Evolutionary conservation across 2,113 vertebrate species (phyloP), one percentile per base, ranked within the genome.

Genomic region (Epinephelus cyanopodus): DNA sequence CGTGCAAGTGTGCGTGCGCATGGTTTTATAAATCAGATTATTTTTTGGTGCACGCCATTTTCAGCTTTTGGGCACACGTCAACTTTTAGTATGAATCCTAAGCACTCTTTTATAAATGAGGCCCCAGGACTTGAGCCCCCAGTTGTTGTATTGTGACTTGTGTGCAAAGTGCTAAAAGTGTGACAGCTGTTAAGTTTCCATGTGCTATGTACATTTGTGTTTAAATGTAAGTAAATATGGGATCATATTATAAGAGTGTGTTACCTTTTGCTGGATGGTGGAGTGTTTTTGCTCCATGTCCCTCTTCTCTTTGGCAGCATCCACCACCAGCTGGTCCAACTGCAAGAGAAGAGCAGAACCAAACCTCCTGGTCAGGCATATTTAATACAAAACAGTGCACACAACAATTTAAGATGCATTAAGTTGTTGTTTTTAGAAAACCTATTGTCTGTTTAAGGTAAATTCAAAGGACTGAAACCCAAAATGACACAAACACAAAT

Each of bases 251-350:
- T 6, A 6, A 37, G 5, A 37, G 25, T 56, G 62, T 18, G 73
- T 96, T 45, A 99, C 98, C 97, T 99, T 99, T 94, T 99, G 97
- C 57, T 98, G 98, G 92, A 99, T 99, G 85, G 98, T 99, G 80
- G 98, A 99, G 93, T 99, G 98, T 80, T 98, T 99, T 87, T 96
- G 96, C 83, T 99, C 98, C 98, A 99, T 99, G 86, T 98, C 97
- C 88, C 96, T 96, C 94, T 98, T 99, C 95, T 99, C 98, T 93
- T 96, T 98, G 70, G 97, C 97, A 88, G 97, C 97, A 93, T 98
- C 98, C 67, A 97, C 92, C 95, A 97, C 97, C 94, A 99, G 95
- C 93, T 94, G 96, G 95, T 99, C 97, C 96, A 99, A 95, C 98
- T 99, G 95, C 82, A 95, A 95, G 67, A 90, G 78, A 92, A 37